phyloP scores from a whole-genome alignment of 2,888 invertebrate species.

The Tetragonula carbonaria region DNA sequence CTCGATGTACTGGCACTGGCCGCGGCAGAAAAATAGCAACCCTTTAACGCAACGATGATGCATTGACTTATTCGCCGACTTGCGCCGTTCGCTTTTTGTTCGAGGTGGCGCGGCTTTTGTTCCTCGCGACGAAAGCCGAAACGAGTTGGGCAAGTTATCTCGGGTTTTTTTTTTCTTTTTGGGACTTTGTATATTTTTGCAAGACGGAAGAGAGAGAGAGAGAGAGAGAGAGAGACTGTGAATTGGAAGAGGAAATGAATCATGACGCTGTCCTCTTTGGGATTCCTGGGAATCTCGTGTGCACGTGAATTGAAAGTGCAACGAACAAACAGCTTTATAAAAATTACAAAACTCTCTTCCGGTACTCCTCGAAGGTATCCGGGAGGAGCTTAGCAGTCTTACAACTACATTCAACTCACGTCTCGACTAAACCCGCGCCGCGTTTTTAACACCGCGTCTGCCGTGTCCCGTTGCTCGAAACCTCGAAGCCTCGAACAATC shows the following conservation, averaged over 20 bases:
- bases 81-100: not conserved
- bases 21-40: constrained; percentile 50
- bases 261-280: too few species aligned
- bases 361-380: not conserved
- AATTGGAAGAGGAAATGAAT: too few species aligned
- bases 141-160: not conserved
- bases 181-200: too few species aligned
- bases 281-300: not conserved
- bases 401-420: not conserved
- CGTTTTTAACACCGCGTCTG: constrained; percentile 5
- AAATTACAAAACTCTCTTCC: not conserved
- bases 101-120: not conserved
- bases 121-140: not conserved
- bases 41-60: constrained; percentile 48
- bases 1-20: constrained; percentile 37
- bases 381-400: too few species aligned
- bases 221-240: too few species aligned
- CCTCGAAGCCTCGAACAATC: not conserved
- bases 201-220: too few species aligned
- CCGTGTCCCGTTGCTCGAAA: not conserved
- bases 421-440: not conserved
- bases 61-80: constrained; percentile 29
- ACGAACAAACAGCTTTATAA: not conserved
- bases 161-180: not conserved
- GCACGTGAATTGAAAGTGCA: not conserved